Evolutionary conservation across 2,113 vertebrate genomes (phyloP).

Genomic region (Halcyon senegalensis): DNA sequence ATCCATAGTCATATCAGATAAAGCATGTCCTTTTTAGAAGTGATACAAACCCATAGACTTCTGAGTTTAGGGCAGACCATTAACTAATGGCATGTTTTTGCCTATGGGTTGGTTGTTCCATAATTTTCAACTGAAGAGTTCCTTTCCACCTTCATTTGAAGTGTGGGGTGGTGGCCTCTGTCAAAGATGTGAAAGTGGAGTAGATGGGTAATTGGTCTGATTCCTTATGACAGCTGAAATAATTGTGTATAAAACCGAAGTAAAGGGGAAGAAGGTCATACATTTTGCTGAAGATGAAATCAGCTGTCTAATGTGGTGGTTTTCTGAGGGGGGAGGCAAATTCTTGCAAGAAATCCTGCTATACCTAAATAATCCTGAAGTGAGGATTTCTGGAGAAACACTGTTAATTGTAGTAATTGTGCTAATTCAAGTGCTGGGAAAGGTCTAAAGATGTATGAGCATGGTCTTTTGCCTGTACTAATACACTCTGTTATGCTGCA

Average conservation of each 20-base stretch:
- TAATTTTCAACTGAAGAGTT: conserved; percentile 39
- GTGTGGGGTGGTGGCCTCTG: conserved; percentile 36
- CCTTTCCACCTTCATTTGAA: conserved; percentile 35
- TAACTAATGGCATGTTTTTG: conserved; percentile 10
- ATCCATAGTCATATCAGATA: background rate
- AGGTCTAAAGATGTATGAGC: background rate
- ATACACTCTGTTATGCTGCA: background rate
- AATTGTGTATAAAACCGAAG: background rate
- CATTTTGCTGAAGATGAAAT: background rate
- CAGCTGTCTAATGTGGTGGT: background rate
- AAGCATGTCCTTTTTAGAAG: background rate
- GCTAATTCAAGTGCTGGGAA: background rate
- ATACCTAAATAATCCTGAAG: background rate
- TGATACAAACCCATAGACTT: background rate
- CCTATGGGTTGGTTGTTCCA: conserved; percentile 8
- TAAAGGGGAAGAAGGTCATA: background rate
- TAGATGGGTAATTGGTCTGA: conserved; percentile 34
- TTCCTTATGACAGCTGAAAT: conserved; percentile 32
- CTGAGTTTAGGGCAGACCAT: background rate
- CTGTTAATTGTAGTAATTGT: background rate
- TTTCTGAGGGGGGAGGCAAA: background rate
- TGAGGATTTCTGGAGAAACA: background rate
- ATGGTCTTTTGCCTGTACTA: background rate
- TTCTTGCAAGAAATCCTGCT: background rate
- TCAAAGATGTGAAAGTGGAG: conserved; percentile 14